Evolutionary conservation across 2,888 invertebrate species (phyloP).

Genomic region (Spodoptera exigua): DNA sequence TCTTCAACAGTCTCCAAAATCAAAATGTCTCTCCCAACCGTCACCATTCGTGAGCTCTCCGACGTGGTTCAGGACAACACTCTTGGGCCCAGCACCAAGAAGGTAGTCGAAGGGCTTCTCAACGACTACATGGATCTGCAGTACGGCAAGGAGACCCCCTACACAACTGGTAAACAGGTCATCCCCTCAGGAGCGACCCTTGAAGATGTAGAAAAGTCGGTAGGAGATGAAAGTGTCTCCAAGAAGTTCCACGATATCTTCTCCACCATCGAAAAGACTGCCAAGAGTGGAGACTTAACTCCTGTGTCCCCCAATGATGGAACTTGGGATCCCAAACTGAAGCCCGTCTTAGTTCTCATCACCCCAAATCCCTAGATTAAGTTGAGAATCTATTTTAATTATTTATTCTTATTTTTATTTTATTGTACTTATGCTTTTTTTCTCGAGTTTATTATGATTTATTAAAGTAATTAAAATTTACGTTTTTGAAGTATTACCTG

Average conservation of each 20-base stretch:
- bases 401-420: conserved; percentile 44
- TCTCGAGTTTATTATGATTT: too few relatives aligned
- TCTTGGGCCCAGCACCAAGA: conserved; percentile 68
- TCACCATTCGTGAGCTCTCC: conserved; percentile 75
- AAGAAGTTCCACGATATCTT: conserved; percentile 77
- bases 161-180: conserved; percentile 81
- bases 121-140: conserved; percentile 84
- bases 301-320: conserved; percentile 75
- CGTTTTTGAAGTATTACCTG: too few relatives aligned
- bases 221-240: conserved; percentile 65
- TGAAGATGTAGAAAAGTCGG: conserved; percentile 72
- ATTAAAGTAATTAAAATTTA: conserved; percentile 37
- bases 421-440: conserved; percentile 17
- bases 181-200: conserved; percentile 72
- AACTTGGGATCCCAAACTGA: conserved; percentile 77
- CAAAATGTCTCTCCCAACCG: conserved; percentile 75
- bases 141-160: conserved; percentile 79
- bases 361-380: conserved; percentile 68
- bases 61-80: conserved; percentile 71
- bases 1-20: conserved; percentile 3
- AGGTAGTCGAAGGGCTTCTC: conserved; percentile 77
- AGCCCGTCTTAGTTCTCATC: conserved; percentile 78
- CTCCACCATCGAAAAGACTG: conserved; percentile 72
- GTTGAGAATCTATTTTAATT: conserved; percentile 47
- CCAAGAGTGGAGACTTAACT: conserved; percentile 75